Conservation (phyloP, 2,888 invertebrate species). For the Drosophila cyrtoloma region DNA sequence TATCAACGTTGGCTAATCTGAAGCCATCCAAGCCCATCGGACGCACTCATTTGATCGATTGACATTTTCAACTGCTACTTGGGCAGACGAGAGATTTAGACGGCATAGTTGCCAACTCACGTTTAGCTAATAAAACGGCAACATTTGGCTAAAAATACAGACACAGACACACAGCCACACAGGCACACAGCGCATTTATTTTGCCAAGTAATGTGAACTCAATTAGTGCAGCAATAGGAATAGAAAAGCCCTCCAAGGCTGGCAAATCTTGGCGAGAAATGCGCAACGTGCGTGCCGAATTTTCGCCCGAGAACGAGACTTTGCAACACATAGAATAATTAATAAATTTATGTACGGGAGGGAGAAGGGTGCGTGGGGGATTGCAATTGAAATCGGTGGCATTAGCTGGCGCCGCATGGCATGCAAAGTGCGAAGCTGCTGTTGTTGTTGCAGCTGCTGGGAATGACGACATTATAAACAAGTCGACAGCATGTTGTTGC, state of each 20-base stretch:
- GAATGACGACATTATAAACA: slow-evolving; percentile 60
- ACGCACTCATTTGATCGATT: slow-evolving; percentile 47
- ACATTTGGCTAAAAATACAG: slow-evolving; percentile 67
- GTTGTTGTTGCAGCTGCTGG: slow-evolving; percentile 9
- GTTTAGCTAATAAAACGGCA: slow-evolving; percentile 74
- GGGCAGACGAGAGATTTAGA: slow-evolving; percentile 29
- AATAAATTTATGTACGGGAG: slow-evolving; percentile 14
- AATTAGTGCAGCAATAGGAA: slow-evolving; percentile 59
- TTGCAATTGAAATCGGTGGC: slow-evolving; percentile 44
- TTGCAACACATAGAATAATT: slow-evolving; percentile 38
- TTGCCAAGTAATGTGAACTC: slow-evolving; percentile 79
- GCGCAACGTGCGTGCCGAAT: slow-evolving; percentile 65
- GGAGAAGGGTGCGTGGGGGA: not conserved
- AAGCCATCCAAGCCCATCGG: slow-evolving; percentile 54
- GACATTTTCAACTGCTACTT: slow-evolving; percentile 60
- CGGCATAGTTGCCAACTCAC: slow-evolving; percentile 71
- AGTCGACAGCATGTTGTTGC: slow-evolving; percentile 40
- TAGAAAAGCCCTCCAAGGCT: slow-evolving; percentile 43
- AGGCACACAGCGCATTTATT: slow-evolving; percentile 44
- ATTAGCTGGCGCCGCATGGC: slow-evolving; percentile 47
- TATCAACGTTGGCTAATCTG: slow-evolving; percentile 36
- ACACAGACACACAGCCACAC: not conserved
- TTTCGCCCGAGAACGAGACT: slow-evolving; percentile 26
- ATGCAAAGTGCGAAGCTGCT: slow-evolving; percentile 32
- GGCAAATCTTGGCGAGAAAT: slow-evolving; percentile 48